Percentiles rank a stretch among this genome's conserved stretches.
Evolutionary conservation across 2,113 vertebrate species (phyloP).

Genomic region (Heterochromis multidens): DNA sequence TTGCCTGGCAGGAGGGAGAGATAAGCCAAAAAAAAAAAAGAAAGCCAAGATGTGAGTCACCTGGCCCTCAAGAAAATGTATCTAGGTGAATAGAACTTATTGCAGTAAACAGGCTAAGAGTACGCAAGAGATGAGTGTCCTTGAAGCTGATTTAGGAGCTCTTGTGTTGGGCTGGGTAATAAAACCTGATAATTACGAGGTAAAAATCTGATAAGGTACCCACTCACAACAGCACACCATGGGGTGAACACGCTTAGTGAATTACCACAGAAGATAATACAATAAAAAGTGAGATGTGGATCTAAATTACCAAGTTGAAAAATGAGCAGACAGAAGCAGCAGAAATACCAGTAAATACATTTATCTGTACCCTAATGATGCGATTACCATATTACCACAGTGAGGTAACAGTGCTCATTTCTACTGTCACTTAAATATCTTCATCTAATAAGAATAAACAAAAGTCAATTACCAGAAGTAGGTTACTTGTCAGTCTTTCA

Average conservation of each 20-base stretch:
- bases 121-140: not conserved
- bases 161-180: not conserved
- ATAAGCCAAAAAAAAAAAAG: not conserved
- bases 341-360: not conserved
- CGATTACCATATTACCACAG: not conserved
- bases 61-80: not conserved
- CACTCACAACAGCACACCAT: not conserved
- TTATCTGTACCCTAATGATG: not conserved
- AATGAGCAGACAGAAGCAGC: not conserved
- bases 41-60: not conserved
- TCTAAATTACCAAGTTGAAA: conserved; percentile 11
- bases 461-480: not conserved
- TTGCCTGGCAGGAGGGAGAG: not conserved
- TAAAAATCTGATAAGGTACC: conserved; percentile 33
- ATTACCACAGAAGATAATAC: conserved; percentile 35
- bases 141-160: conserved; percentile 16
- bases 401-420: not conserved
- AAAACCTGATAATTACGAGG: conserved; percentile 39
- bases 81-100: not conserved
- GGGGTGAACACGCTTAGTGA: not conserved
- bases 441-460: not conserved
- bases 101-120: not conserved
- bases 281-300: conserved; percentile 12
- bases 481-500: not conserved
- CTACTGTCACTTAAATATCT: not conserved